A percentile compares a stretch with the other conserved stretches of the same genome.
Conservation (phyloP, 2,888 invertebrate species). For the Brachyptera putata region DNA sequence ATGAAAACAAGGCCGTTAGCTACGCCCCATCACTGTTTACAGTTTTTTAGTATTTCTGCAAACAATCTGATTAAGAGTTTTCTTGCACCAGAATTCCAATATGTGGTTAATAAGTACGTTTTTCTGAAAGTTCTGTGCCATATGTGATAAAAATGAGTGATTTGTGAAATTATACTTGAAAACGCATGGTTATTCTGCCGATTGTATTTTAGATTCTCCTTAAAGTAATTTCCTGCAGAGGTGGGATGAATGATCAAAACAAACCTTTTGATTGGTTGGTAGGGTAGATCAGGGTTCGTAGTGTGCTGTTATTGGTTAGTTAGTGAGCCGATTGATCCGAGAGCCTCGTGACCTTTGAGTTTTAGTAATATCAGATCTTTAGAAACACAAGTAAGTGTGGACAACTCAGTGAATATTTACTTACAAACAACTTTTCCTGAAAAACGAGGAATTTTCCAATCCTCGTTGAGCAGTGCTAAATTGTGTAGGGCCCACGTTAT, state of each 20-base stretch:
- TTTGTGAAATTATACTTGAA: no score
- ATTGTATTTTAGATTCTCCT: not conserved
- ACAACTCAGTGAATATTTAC: no score
- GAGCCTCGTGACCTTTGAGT: constrained; percentile 36
- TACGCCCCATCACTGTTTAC: not conserved
- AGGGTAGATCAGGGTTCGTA: not conserved
- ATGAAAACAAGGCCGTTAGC: constrained; percentile 10
- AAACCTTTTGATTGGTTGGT: constrained; percentile 32
- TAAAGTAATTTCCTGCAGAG: constrained; percentile 26
- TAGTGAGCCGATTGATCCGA: constrained; percentile 33
- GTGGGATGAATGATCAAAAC: constrained; percentile 33
- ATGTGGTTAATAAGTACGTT: no score
- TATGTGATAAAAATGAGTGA: no score
- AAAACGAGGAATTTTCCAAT: no score
- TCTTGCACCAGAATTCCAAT: no score
- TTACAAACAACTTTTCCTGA: no score
- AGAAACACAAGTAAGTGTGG: constrained; percentile 26
- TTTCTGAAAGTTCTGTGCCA: no score
- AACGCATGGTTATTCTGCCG: not conserved
- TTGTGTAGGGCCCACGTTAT: no score
- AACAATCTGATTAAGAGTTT: no score
- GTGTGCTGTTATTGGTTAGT: constrained; percentile 30
- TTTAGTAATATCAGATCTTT: constrained; percentile 33
- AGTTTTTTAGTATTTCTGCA: constrained; percentile 1
- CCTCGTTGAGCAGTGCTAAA: no score